Percentiles rank a stretch among this genome's conserved stretches.
These are phyloP conservation scores for Meda fulgida DNA, from an alignment of 2,797 vertebrate genomes.

Conservation along the genomic window DNA sequence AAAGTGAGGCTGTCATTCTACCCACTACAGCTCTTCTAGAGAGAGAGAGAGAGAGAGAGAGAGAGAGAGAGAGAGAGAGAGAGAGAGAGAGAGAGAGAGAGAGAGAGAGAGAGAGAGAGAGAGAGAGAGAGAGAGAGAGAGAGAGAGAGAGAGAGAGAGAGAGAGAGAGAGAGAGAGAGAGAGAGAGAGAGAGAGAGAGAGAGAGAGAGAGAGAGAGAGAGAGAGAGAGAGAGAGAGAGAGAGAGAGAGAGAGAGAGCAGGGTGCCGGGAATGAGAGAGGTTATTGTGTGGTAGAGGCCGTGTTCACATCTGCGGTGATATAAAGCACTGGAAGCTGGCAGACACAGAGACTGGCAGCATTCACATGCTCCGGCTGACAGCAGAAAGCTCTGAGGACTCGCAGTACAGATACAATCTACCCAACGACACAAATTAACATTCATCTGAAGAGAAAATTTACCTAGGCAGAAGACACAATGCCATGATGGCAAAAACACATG, in stretches of 20 bases:
- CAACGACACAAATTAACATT: neutral
- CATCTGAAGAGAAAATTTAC: neutral
- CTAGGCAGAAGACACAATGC: neutral
- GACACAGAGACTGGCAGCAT: constrained; percentile 25
- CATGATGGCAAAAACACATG: neutral
- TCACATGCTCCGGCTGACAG: constrained; percentile 8
- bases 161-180: neutral
- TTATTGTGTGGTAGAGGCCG: constrained; percentile 39
- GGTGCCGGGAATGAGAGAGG: constrained; percentile 35
- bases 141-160: constrained; percentile 7
- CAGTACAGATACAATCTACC: neutral
- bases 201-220: constrained; percentile 5
- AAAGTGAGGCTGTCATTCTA: neutral
- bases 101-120: neutral
- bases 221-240: neutral
- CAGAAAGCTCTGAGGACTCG: neutral
- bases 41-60: constrained; percentile 3
- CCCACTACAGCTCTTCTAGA: neutral
- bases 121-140: neutral
- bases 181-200: neutral
- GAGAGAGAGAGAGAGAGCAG: neutral
- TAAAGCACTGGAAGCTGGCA: constrained; percentile 44
- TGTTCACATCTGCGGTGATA: constrained; percentile 53
- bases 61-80: no score
- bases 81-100: neutral